These are phyloP conservation scores for Platygyra sinensis DNA, from an alignment of 64 coral and sea anemone species.

Conservation along the genomic window DNA sequence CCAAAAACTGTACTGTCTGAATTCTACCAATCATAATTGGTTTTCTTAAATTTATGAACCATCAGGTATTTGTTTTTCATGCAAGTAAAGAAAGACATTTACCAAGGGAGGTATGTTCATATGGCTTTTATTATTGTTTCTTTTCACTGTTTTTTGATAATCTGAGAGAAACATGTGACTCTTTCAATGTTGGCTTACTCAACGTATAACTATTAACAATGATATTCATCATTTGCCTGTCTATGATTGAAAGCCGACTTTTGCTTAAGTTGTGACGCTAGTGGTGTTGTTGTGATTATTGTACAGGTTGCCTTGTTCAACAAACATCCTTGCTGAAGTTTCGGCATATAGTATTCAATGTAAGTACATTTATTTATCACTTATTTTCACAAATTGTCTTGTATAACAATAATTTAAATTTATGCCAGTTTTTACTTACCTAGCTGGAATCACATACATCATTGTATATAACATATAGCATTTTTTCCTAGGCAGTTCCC, in stretches of 20 bases:
- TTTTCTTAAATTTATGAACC: neutral
- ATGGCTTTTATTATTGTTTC: no score
- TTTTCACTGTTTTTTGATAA: no score
- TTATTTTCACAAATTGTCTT: no score
- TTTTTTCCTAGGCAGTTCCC: no score
- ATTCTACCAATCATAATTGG: neutral
- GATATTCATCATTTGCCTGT: neutral
- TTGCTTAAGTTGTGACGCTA: neutral
- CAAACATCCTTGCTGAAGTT: slow-evolving; percentile 76
- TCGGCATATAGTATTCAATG: slow-evolving; percentile 90
- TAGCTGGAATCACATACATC: no score
- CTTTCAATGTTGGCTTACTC: no score
- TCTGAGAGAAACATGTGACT: no score
- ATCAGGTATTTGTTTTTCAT: slow-evolving; percentile 87
- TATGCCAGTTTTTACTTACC: no score
- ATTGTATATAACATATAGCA: no score
- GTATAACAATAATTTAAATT: no score
- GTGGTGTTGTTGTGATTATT: neutral
- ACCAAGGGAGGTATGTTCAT: slow-evolving; percentile 80
- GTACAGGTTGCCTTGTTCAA: slow-evolving; percentile 74
- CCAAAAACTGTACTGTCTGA: no score
- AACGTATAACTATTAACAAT: no score
- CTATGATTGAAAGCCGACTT: neutral
- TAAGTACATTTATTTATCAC: slow-evolving; percentile 41
- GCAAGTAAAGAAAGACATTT: slow-evolving; percentile 96